These are phyloP conservation scores for Sarcophaga rosellei DNA, from an alignment of 2,888 invertebrate genomes.

Conservation along the genomic window DNA sequence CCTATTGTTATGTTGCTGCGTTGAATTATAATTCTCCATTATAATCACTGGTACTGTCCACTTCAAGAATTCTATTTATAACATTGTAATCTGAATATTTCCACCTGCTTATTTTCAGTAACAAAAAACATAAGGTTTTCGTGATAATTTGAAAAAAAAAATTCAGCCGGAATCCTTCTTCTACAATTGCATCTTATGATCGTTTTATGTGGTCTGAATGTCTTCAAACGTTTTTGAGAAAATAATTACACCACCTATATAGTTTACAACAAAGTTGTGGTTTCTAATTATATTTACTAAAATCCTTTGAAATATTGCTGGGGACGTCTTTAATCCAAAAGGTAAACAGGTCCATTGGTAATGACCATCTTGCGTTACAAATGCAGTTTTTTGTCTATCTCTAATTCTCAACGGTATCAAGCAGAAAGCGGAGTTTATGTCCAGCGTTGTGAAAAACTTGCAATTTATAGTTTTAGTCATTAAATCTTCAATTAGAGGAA, in stretches of 20 bases:
- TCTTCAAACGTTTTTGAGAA: slow-evolving; percentile 62
- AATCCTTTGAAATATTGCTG: slow-evolving; percentile 68
- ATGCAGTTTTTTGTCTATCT: no score
- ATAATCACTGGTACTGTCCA: no score
- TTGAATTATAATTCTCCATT: no score
- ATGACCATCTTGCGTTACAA: slow-evolving; percentile 68
- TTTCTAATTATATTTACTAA: slow-evolving; percentile 64
- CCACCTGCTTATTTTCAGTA: no score
- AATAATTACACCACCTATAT: slow-evolving; percentile 67
- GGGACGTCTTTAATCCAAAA: slow-evolving; percentile 65
- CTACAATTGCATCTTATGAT: slow-evolving; percentile 63
- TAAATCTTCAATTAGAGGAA: slow-evolving; percentile 63
- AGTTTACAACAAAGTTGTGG: slow-evolving; percentile 64
- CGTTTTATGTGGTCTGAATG: slow-evolving; percentile 49
- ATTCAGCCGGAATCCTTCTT: slow-evolving; percentile 68
- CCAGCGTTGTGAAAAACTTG: slow-evolving; percentile 57
- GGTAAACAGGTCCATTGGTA: slow-evolving; percentile 68
- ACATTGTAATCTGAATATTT: no score
- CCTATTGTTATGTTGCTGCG: no score
- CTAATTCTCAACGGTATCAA: slow-evolving; percentile 54
- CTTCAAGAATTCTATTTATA: no score
- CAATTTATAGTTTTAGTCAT: slow-evolving; percentile 60
- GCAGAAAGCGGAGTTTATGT: slow-evolving; percentile 68
- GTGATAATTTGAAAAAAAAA: no score
- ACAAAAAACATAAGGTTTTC: no score